A percentile compares a stretch with the other conserved stretches of the same genome.
phyloP scores from a whole-genome alignment of 35 echinoderm and acorn worm species.

The Hemicentrotus pulcherrimus region DNA sequence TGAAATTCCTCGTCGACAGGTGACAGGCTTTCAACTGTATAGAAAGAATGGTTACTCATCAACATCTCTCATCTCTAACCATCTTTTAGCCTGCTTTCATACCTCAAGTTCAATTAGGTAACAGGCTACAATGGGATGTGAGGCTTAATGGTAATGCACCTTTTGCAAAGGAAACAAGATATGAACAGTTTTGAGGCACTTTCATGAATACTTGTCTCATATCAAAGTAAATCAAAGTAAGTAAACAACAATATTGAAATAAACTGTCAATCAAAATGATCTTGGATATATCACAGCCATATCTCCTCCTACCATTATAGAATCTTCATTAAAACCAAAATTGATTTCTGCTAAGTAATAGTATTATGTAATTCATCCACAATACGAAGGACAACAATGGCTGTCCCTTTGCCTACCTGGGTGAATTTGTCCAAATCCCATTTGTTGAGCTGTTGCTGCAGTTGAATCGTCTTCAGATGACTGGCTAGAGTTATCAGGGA shows the following conservation, averaged over 20 bases:
- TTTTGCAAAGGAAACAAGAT: neutral
- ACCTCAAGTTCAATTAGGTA: neutral
- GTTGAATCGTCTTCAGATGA: constrained; percentile 55
- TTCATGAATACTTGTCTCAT: too few relatives aligned
- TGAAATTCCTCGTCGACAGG: neutral
- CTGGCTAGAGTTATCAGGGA: neutral
- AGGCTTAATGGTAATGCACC: neutral
- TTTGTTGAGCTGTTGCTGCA: constrained; percentile 63
- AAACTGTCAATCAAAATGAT: neutral
- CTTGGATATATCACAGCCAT: neutral
- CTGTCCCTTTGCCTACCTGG: constrained; percentile 16
- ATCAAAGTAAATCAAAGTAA: too few relatives aligned
- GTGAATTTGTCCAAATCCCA: constrained; percentile 88
- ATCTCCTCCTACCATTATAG: neutral
- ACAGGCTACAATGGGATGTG: neutral
- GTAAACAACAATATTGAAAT: too few relatives aligned
- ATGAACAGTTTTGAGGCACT: neutral
- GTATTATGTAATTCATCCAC: neutral
- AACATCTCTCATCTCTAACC: neutral
- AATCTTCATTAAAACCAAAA: neutral
- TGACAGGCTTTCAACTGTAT: neutral
- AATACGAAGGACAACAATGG: neutral
- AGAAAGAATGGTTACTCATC: neutral
- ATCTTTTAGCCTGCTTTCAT: neutral
- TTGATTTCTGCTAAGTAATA: neutral